A percentile compares a stretch with the other conserved stretches of the same genome.
These are phyloP conservation scores for Sepiola atlantica DNA, from an alignment of 2,888 invertebrate species.

Conservation along the genomic window DNA sequence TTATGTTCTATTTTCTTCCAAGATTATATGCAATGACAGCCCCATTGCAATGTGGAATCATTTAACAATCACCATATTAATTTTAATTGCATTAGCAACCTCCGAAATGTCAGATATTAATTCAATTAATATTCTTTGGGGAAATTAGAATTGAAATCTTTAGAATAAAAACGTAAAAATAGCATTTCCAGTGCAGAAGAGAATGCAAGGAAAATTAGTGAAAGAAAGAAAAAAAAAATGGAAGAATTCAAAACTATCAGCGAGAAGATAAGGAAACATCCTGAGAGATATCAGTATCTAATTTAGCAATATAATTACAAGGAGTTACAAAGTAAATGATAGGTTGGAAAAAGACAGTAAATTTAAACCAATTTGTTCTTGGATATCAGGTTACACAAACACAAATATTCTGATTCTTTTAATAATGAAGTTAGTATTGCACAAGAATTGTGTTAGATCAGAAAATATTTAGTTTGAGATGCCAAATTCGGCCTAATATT, in stretches of 20 bases:
- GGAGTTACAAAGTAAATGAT: not conserved
- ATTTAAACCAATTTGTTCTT: too few relatives aligned
- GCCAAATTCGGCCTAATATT: too few relatives aligned
- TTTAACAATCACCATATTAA: not conserved
- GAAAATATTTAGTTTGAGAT: too few relatives aligned
- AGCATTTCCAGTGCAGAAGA: slow-evolving; percentile 21
- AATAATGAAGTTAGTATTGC: not conserved
- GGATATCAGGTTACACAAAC: not conserved
- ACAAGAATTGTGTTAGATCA: too few relatives aligned
- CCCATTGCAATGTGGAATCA: slow-evolving; percentile 18
- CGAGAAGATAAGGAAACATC: not conserved
- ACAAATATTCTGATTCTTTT: not conserved
- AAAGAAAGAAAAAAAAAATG: not conserved
- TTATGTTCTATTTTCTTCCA: not conserved
- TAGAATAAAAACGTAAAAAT: slow-evolving; percentile 32
- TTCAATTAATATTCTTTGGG: slow-evolving; percentile 21
- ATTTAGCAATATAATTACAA: not conserved
- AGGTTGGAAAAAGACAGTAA: not conserved
- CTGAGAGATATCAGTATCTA: slow-evolving; percentile 20
- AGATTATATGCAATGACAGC: not conserved
- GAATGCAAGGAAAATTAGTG: not conserved
- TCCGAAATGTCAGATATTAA: slow-evolving; percentile 20
- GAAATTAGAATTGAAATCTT: not conserved
- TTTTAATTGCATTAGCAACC: slow-evolving; percentile 32
- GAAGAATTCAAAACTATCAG: not conserved